Base-by-base conservation (phyloP, 2,888 invertebrate species). In the Nomada fabriciana region DNA sequence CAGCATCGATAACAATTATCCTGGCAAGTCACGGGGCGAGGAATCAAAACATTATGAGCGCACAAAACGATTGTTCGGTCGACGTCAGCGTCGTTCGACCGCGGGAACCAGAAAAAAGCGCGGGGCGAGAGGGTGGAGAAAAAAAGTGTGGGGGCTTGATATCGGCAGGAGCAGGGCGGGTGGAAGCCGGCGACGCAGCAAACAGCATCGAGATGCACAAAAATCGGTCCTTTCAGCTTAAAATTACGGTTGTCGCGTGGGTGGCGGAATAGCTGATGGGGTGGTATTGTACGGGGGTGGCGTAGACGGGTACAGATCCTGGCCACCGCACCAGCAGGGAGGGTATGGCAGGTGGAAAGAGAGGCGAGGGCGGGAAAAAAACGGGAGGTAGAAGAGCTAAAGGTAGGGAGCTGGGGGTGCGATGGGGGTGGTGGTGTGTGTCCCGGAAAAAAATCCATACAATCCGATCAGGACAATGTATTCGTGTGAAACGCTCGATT, bases 381-480 rank as follows among this genome's bases (percentile, higher is more conserved):
- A n/a, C 53, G 75, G 70, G 50, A 43, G 80, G 74, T 71, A 75
- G 80, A 81, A 77, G 75, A 75, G 75, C 68, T 71, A 81, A 78
- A 80, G 81, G 86, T 76, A 84, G 77, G 86, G 85, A 86, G 57
- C 20, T 20, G 57, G 57, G 81, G 84, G 76, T 57, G 73, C 64
- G 70, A 47, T 47, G 80, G 82, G 84, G 64, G 76, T 83, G 84
- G 79, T 60, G 89, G 88, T 89, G 90, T 89, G 89, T 91, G 91
- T 91, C 89, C 90, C 90, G 91, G 91, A 92, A 93, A 93, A 93
- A 93, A 93, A 93, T 93, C 93, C 93, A 93, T 93, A 93, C 93
- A 93, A 93, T 93, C 93, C 91, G 92, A 93, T 93, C 92, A 89
- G 90, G 90, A 93, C 93, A 93, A 93, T 93, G 92, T 93, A 91